Evolutionary conservation across 2,888 invertebrate species (phyloP), one percentile per base, ranked within the genome.

Genomic region (Melanostoma scalare): DNA sequence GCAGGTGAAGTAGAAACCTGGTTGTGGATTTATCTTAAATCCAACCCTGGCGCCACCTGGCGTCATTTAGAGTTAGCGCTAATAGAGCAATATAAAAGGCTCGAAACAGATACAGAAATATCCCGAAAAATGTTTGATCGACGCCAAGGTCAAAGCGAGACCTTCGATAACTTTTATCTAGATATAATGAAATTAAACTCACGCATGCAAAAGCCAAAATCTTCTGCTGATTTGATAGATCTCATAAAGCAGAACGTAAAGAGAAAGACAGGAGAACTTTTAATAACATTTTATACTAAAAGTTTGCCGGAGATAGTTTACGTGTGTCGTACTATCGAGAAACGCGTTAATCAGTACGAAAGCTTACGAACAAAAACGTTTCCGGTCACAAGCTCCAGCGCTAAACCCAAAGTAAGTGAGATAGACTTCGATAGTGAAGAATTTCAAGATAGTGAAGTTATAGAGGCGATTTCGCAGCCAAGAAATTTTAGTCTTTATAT

Each of bases 251-350:
- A 56, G 30, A 56, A 56, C 2, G 56, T 56, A 0, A 40, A 40
- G 9, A 56, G 40, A 40, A 38, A 9, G n/a, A 56, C 31, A 4
- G 40, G 40, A 5, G 56, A 56, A 56, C 30, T 56, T 2, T 30
- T 40, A 31, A 56, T 56, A 3, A 56, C 56, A 8, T 56, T 56
- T 3, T 31, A 20, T 3, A 55, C 55, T 0, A 38, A 55, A 8
- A 36, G 38, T 55, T 20, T 55, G 4, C 55, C 20, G 8, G 55
- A 55, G 8, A 36, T 55, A 38, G 55, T 55, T 6, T 55, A 55
- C 6, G 20, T 55, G 3, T 55, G 55, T 20, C 55, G 55, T 6
- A 55, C 36, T 1, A 38, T 55, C 0, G 38, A 55, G 8, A 55
- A 55, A 3, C 55, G 55, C 3, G 20, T 55, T 8, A 10, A 1